A percentile compares a stretch with the other conserved stretches of the same genome.
phyloP scores from a whole-genome alignment of 2,797 vertebrate species.

The Cynopterus sphinx region DNA sequence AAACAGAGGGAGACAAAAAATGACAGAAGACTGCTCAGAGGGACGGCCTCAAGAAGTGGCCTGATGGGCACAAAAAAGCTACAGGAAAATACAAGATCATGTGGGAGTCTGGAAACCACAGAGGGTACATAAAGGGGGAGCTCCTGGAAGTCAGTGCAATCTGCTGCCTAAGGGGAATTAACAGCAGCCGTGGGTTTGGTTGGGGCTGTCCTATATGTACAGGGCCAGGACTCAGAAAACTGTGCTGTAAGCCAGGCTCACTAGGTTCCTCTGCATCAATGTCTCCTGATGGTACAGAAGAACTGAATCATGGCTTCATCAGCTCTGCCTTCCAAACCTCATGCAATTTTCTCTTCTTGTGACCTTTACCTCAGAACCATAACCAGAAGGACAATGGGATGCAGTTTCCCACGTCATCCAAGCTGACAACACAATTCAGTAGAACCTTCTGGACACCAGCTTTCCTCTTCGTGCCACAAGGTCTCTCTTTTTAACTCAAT shows the following conservation, averaged over 20 bases:
- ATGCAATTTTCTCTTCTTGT: not conserved
- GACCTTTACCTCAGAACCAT: not conserved
- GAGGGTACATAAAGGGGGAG: accelerated
- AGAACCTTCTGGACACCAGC: not conserved
- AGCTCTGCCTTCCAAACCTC: not conserved
- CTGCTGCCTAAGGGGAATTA: not conserved
- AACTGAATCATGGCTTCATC: not conserved
- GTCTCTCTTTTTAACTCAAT: not conserved
- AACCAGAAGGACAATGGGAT: not conserved
- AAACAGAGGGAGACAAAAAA: not conserved
- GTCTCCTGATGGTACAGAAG: not conserved
- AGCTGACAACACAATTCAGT: not conserved
- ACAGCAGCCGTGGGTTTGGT: not conserved
- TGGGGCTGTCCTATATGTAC: not conserved
- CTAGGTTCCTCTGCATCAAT: not conserved
- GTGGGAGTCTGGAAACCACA: not conserved
- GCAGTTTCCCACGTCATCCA: not conserved
- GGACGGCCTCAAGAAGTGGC: not conserved
- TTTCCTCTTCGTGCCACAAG: not conserved
- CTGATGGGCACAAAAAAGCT: not conserved
- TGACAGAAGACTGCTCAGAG: not conserved
- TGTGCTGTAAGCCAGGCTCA: too few relatives aligned
- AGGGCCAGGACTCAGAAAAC: not conserved
- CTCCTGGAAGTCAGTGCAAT: not conserved
- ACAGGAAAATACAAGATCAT: not conserved